These are phyloP conservation scores for Mesoclemmys tuberculata DNA, from an alignment of 2,113 vertebrate species.

Conservation along the genomic window DNA sequence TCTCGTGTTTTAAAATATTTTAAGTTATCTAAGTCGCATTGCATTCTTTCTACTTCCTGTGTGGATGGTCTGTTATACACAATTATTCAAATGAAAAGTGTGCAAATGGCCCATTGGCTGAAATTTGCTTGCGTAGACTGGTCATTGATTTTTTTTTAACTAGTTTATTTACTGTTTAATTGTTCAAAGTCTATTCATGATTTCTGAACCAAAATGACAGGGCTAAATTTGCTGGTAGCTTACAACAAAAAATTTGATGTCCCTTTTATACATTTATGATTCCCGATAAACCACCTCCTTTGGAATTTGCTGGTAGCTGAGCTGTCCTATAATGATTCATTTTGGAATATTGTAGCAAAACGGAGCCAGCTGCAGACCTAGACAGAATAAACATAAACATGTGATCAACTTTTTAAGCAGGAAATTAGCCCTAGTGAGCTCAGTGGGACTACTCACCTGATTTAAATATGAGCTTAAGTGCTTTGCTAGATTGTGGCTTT, in stretches of 20 bases:
- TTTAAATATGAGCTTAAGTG: neutral
- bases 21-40: neutral
- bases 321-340: neutral
- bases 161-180: neutral
- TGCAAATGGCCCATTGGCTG: neutral
- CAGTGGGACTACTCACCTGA: neutral
- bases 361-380: neutral
- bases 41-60: too few species aligned
- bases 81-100: neutral
- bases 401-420: fast-evolving
- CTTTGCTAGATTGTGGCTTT: neutral
- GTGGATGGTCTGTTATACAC: neutral
- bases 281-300: neutral
- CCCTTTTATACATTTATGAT: fast-evolving
- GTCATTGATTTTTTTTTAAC: neutral
- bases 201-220: neutral
- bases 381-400: neutral
- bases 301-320: neutral
- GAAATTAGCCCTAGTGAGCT: fast-evolving
- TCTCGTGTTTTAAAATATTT: neutral
- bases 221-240: neutral
- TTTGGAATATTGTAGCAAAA: neutral
- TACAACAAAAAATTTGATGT: neutral
- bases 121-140: neutral
- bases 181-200: neutral